Conservation (phyloP, 2,888 invertebrate genomes). For the Calliphora vomitoria region DNA sequence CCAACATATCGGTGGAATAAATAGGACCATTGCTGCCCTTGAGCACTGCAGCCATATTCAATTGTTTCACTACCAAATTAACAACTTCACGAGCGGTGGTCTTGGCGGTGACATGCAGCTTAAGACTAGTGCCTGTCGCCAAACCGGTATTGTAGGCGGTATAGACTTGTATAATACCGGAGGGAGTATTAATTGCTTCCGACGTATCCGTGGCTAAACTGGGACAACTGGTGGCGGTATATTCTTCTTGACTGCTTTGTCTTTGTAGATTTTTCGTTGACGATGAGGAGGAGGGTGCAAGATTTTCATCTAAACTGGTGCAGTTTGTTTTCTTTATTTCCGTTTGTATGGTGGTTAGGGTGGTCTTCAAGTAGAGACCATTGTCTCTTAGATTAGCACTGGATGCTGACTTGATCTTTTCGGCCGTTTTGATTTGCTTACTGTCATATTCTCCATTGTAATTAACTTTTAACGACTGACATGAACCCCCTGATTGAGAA, state of each 20-base stretch:
- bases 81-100: slow-evolving; percentile 98
- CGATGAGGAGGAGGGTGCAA: slow-evolving; percentile 72
- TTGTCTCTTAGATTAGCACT: slow-evolving; percentile 83
- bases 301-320: slow-evolving; percentile 68
- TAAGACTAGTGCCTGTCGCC: slow-evolving; percentile 96
- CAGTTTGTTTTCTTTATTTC: slow-evolving; percentile 84
- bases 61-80: slow-evolving; percentile 96
- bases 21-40: slow-evolving; percentile 95
- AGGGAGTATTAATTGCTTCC: slow-evolving; percentile 55
- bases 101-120: slow-evolving; percentile 95
- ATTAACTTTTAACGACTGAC: slow-evolving; percentile 76
- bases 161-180: slow-evolving; percentile 90
- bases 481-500: slow-evolving; percentile 82
- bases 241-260: slow-evolving; percentile 82
- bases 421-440: slow-evolving; percentile 67
- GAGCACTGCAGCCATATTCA: slow-evolving; percentile 95
- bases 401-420: slow-evolving; percentile 83
- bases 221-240: slow-evolving; percentile 78
- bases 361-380: slow-evolving; percentile 85
- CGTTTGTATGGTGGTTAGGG: slow-evolving; percentile 85
- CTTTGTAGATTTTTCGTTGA: slow-evolving; percentile 79
- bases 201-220: slow-evolving; percentile 77
- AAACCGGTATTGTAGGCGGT: slow-evolving; percentile 98
- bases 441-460: slow-evolving; percentile 70
- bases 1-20: slow-evolving; percentile 92